Evolutionary conservation across 1,140 invertebrate species (phyloP), one percentile per base, ranked within the genome.

Genomic region (Scaptomyza montana): DNA sequence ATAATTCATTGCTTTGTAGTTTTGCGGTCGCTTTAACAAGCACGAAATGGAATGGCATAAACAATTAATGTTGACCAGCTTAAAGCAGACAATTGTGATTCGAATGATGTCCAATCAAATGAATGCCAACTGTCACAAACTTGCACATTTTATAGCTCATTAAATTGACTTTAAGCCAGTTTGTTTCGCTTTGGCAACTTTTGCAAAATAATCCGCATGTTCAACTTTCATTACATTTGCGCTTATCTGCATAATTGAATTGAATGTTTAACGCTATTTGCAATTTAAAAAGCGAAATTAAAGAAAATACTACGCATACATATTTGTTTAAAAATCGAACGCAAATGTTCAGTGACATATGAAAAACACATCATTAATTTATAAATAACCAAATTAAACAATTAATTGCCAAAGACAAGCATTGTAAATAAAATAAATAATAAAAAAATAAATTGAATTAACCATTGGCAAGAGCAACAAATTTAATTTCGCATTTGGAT

Each of bases 351-450:
- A 87, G 62, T 89, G 84, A 87, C 84, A 87, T 80, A 89, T 84
- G 77, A 87, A 87, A 89, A 87, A 87, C 84, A 87, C 75, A 89
- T 87, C 76, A 87, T 87, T 87, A 89, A 87, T 89, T 89, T 89
- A 67, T 69, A 89, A 87, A 89, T 87, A 89, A 87, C 79, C 59
- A 89, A 87, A 87, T 87, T 87, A 87, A 89, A 84, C 85, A 89
- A 87, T 87, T 87, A 87, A 87, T 82, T 78, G 81, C 82, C 70
- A 85, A 85, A 80, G 81, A 85, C 81, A 69, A 55, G 70, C 57
- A 50, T 46, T 25, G 51, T 19, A 19, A 7, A 16, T 41, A 59
- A 54, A 66, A 49, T 25, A 61, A 43, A 45, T 64, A 69, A 56
- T 41, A 33, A 50, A 9, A 10, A 2, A 5, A 36, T 4, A 36